Conservation (phyloP, 2,888 invertebrate species). For the Galerucella calmariensis region DNA sequence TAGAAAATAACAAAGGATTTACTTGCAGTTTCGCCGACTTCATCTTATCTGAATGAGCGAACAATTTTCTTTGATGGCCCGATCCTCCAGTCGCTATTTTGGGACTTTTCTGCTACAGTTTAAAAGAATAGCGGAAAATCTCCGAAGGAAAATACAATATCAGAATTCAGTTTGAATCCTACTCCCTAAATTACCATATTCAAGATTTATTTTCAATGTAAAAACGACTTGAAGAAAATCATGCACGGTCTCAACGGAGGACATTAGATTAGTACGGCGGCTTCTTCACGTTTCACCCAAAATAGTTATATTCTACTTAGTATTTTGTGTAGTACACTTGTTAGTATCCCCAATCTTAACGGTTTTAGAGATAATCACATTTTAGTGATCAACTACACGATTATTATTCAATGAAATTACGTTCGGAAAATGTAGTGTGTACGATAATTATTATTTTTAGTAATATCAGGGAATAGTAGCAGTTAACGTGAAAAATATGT, state of each 20-base stretch:
- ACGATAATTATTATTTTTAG: too few species aligned
- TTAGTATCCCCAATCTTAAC: too few species aligned
- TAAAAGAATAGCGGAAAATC: constrained; percentile 31
- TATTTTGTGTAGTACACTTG: too few species aligned
- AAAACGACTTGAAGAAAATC: constrained; percentile 28
- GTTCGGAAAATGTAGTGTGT: too few species aligned
- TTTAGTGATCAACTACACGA: too few species aligned
- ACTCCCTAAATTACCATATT: constrained; percentile 48
- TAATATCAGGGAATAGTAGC: too few species aligned
- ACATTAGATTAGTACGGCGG: neutral
- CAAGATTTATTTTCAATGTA: constrained; percentile 49
- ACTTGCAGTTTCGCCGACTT: constrained; percentile 21
- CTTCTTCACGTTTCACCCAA: neutral
- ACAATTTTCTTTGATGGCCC: constrained; percentile 33
- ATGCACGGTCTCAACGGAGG: neutral
- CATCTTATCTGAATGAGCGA: constrained; percentile 31
- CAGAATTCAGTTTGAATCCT: constrained; percentile 41
- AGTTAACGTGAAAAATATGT: too few species aligned
- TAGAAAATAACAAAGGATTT: constrained; percentile 26
- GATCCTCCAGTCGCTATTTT: constrained; percentile 21
- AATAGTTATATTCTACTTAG: too few species aligned
- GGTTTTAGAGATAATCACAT: too few species aligned
- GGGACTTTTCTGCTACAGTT: constrained; percentile 25
- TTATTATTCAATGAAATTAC: too few species aligned
- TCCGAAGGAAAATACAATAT: constrained; percentile 44